Evolutionary conservation across 2,888 invertebrate genomes (phyloP).

Genomic region (Toxonevra muliebris): DNA sequence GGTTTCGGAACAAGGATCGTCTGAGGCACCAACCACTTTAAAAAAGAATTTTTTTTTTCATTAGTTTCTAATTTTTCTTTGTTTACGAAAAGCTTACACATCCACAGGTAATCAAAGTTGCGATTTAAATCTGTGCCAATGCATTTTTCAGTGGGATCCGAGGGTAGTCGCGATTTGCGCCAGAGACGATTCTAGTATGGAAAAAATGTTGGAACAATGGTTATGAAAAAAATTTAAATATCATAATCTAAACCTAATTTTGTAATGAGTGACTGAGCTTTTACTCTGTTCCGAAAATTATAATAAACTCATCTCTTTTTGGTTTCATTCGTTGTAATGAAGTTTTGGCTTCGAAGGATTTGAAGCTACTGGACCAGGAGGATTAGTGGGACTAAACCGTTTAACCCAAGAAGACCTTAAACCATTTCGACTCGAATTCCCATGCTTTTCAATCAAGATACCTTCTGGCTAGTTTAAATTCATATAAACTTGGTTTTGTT

Average conservation of each 20-base stretch:
- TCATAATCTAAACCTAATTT: neutral
- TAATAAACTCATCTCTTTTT: no score
- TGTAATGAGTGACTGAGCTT: no score
- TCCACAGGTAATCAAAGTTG: slow-evolving; percentile 61
- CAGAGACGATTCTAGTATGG: slow-evolving; percentile 69
- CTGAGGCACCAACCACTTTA: slow-evolving; percentile 65
- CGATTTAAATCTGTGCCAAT: slow-evolving; percentile 62
- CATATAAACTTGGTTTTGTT: no score
- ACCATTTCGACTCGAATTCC: no score
- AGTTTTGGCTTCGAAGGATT: no score
- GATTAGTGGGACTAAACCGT: no score
- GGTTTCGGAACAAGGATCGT: slow-evolving; percentile 59
- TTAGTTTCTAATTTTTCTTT: slow-evolving; percentile 43
- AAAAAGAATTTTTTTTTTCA: neutral
- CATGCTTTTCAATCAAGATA: no score
- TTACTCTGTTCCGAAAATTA: no score
- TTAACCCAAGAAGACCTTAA: no score
- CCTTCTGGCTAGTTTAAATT: no score
- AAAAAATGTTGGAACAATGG: neutral
- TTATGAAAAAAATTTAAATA: neutral
- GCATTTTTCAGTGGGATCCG: slow-evolving; percentile 54
- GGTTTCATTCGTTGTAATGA: no score
- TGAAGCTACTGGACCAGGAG: no score
- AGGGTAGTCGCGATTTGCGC: slow-evolving; percentile 72
- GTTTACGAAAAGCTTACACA: slow-evolving; percentile 42